Evolutionary conservation across 2,113 vertebrate species (phyloP), one percentile per base, ranked within the genome.

Genomic region (Forbesichthys agassizii): DNA sequence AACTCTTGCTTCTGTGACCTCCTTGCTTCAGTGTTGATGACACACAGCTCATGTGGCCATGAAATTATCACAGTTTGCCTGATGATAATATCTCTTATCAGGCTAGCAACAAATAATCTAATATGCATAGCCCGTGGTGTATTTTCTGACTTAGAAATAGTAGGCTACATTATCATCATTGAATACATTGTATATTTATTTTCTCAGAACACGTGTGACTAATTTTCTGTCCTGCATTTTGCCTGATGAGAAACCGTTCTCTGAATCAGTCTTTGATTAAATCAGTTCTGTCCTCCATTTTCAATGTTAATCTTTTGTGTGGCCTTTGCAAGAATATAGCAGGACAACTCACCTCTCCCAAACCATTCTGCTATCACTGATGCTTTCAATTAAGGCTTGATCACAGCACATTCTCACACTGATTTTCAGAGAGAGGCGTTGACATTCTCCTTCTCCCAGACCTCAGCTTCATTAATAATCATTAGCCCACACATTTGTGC

Each of bases 391-490:
- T 77, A 59, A 61, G 14, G 68, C 68, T 63, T 65, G 18, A 71
- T 81, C 16, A 48, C 75, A 74, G 79, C 42, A n/a, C 16, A 61
- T n/a, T 73, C 61, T 78, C 67, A 53, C 33, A 69, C 56, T 65
- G 42, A 61, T 79, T 82, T 74, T 6, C 54, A 51, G 68, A 82
- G 61, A 59, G 48, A 36, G 69, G 48, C 55, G 68, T 58, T 69
- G 68, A 71, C 72, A 66, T 48, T 75, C 57, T 73, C 36, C 68
- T 64, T 36, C 36, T 72, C 67, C 51, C 52, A 57, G 48, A 66
- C 2, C 72, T 77, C 13, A 0, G 18, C 47, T 65, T 75, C 74
- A 78, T 84, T 87, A 56, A 80, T 85, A 77, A 85, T 79, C 72
- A 76, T 87, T 79, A 73, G 54, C 0, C 20, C 12, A 0, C 63